A percentile compares a stretch with the other conserved stretches of the same genome.
Evolutionary conservation across 2,797 vertebrate species (phyloP).

Genomic region (Gymnothorax javanicus): DNA sequence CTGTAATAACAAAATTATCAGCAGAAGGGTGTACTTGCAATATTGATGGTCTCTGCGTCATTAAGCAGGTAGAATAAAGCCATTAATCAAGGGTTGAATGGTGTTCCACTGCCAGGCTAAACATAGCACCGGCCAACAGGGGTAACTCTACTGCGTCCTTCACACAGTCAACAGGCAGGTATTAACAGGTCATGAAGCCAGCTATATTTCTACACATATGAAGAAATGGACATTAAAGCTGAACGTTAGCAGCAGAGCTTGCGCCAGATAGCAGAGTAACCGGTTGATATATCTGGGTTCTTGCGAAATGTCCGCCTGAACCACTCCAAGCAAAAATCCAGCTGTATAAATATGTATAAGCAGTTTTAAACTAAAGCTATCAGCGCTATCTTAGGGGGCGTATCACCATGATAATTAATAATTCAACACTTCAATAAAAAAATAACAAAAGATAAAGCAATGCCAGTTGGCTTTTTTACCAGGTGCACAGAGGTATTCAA

Average conservation of each 20-base stretch:
- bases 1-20: conserved; percentile 33
- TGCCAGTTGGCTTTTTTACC: not conserved
- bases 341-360: not conserved
- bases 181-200: not conserved
- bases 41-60: conserved; percentile 35
- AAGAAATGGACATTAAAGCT: not conserved
- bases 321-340: not conserved
- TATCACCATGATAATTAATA: not conserved
- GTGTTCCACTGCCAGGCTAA: not conserved
- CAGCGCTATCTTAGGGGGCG: not conserved
- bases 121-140: conserved; percentile 3
- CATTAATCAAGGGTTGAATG: conserved; percentile 18
- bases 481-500: not conserved
- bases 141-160: not conserved
- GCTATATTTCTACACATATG: not conserved
- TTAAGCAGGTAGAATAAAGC: conserved; percentile 31
- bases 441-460: not conserved
- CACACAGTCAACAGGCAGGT: not conserved
- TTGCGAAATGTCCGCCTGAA: conserved; percentile 9
- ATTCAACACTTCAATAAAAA: not conserved
- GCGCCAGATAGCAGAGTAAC: not conserved
- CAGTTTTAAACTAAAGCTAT: not conserved
- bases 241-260: not conserved
- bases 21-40: conserved; percentile 24
- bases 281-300: not conserved